These are phyloP conservation scores for Latrodectus geometricus DNA, from an alignment of 1,140 invertebrate species.

Conservation along the genomic window DNA sequence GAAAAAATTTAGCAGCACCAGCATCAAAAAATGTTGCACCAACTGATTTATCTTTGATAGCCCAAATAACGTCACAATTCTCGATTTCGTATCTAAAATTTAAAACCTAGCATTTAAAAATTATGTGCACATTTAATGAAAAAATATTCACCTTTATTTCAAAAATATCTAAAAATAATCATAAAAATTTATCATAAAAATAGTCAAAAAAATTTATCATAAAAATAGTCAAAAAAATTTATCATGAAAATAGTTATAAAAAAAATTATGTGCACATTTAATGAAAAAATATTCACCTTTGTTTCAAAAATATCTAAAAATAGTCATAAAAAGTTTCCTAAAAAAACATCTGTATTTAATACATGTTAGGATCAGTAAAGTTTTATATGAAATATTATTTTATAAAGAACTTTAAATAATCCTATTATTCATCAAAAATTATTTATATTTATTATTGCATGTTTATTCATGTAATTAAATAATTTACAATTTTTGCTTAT, in stretches of 20 bases:
- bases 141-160: slow-evolving; percentile 17
- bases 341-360: no score
- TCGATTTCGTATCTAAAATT: slow-evolving; percentile 79
- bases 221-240: slow-evolving; percentile 19
- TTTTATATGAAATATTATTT: no score
- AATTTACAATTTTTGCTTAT: no score
- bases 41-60: slow-evolving; percentile 92
- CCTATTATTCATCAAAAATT: no score
- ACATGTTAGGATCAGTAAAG: no score
- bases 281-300: slow-evolving; percentile 2
- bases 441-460: no score
- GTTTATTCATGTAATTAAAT: no score
- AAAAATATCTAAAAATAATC: slow-evolving; percentile 35
- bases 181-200: no score
- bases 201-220: no score
- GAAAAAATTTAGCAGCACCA: slow-evolving; percentile 95
- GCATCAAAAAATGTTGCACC: slow-evolving; percentile 94
- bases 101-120: slow-evolving; percentile 25
- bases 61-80: slow-evolving; percentile 90
- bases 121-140: neutral
- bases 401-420: no score
- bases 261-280: neutral
- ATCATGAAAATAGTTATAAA: no score
- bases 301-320: neutral
- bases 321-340: no score